phyloP scores from a whole-genome alignment of 2,113 vertebrate genomes.

The Onychostoma macrolepis region DNA sequence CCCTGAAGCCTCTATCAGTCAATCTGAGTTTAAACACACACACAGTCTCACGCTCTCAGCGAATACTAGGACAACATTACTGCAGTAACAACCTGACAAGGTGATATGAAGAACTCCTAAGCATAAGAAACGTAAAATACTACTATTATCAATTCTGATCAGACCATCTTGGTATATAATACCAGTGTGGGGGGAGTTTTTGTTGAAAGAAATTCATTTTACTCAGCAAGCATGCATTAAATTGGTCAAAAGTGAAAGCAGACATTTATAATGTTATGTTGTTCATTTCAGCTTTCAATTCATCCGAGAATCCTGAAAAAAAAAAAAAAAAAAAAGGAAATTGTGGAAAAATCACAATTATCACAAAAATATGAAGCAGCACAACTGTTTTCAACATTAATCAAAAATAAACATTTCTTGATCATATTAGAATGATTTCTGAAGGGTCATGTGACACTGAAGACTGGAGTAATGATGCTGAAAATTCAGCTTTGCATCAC shows the following conservation, averaged over 20 bases:
- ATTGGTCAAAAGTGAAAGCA: too few species aligned
- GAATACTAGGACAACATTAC: neutral
- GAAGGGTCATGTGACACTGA: too few species aligned
- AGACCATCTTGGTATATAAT: neutral
- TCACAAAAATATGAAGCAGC: neutral
- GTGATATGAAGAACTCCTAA: neutral
- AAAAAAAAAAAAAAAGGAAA: too few species aligned
- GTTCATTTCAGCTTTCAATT: neutral
- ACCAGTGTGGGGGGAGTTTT: neutral
- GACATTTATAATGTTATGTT: neutral
- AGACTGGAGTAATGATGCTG: too few species aligned
- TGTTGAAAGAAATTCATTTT: neutral
- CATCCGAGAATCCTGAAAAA: too few species aligned
- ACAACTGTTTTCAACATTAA: neutral
- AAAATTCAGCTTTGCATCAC: too few species aligned
- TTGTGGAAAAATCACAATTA: too few species aligned
- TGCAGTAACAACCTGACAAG: slow-evolving; percentile 13
- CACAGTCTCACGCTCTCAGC: neutral
- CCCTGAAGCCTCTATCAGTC: slow-evolving; percentile 28
- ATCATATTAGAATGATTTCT: neutral
- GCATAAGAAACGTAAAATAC: neutral
- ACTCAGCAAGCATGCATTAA: neutral
- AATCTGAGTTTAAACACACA: slow-evolving; percentile 43
- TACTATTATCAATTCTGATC: neutral
- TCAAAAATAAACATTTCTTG: too few species aligned